Evolutionary conservation across 2,888 invertebrate species (phyloP).

Genomic region (Troglohyphantes excavatus): DNA sequence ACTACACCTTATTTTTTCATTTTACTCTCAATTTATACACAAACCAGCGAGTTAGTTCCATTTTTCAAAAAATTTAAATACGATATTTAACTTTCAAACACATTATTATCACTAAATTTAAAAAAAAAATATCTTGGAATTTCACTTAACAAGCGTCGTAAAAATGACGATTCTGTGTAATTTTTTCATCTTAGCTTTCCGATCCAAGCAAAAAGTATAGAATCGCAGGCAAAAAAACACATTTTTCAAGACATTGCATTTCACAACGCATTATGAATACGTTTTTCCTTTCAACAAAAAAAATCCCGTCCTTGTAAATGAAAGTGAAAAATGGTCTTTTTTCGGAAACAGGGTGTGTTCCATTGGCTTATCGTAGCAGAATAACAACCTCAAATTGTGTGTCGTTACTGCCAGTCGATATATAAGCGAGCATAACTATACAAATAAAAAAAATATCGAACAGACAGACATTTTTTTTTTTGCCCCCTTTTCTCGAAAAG

Average conservation of each 20-base stretch:
- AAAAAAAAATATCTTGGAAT: too few species aligned
- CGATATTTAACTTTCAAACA: too few species aligned
- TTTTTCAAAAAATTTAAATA: too few species aligned
- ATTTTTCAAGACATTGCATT: background rate
- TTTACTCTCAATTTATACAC: too few species aligned
- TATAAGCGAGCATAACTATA: conserved; percentile 22
- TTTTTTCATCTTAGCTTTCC: too few species aligned
- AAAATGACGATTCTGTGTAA: too few species aligned
- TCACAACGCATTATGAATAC: background rate
- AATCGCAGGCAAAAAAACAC: background rate
- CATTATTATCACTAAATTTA: too few species aligned
- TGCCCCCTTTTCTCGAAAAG: background rate
- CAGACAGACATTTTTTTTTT: background rate
- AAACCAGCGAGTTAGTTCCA: too few species aligned
- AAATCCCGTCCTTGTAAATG: background rate
- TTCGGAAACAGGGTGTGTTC: background rate
- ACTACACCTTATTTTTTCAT: too few species aligned
- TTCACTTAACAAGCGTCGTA: too few species aligned
- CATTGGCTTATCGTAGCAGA: conserved; percentile 11
- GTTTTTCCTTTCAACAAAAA: background rate
- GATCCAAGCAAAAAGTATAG: too few species aligned
- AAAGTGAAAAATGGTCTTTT: conserved; percentile 16
- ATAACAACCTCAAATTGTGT: conserved; percentile 1
- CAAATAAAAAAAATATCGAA: conserved; percentile 19
- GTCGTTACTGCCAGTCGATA: conserved; percentile 24